Percentiles rank a stretch among this genome's conserved stretches.
Evolutionary conservation across 2,888 invertebrate genomes (phyloP).

Genomic region (Neria commutata): DNA sequence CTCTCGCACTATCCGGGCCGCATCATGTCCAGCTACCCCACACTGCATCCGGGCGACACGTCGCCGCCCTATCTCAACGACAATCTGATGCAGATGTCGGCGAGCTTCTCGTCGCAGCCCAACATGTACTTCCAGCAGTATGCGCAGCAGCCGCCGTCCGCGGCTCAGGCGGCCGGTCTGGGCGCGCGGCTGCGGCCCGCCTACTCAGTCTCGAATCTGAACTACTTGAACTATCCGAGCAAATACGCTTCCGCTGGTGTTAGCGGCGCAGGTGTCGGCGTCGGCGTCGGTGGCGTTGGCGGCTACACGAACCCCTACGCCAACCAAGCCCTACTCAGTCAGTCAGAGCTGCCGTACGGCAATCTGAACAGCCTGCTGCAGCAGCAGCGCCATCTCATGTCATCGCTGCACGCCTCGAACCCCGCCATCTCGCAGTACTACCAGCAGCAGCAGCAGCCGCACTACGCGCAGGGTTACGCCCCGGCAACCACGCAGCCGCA

Average conservation of each 20-base stretch:
- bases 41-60: conserved; percentile 55
- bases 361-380: conserved; percentile 37
- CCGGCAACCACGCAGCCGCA: conserved; percentile 19
- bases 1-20: conserved; percentile 53
- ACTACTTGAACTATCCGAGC: conserved; percentile 50
- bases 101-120: conserved; percentile 61
- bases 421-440: conserved; percentile 60
- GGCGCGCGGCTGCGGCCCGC: conserved; percentile 57
- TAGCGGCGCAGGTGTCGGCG: conserved; percentile 22
- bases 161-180: conserved; percentile 40
- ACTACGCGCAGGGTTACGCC: conserved; percentile 36
- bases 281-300: conserved; percentile 29
- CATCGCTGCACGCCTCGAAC: conserved; percentile 60
- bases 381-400: conserved; percentile 58
- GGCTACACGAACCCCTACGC: conserved; percentile 49
- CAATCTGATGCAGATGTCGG: conserved; percentile 61
- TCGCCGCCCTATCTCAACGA: conserved; percentile 59
- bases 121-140: conserved; percentile 61
- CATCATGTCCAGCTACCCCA: conserved; percentile 59
- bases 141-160: conserved; percentile 39
- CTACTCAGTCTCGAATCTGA: conserved; percentile 59
- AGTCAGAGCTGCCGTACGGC: conserved; percentile 42
- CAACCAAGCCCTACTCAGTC: conserved; percentile 41
- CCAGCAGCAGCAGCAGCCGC: conserved; percentile 42
- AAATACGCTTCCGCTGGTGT: conserved; percentile 34